Conservation (phyloP, 2,888 invertebrate species). For the Dynastes maya region DNA sequence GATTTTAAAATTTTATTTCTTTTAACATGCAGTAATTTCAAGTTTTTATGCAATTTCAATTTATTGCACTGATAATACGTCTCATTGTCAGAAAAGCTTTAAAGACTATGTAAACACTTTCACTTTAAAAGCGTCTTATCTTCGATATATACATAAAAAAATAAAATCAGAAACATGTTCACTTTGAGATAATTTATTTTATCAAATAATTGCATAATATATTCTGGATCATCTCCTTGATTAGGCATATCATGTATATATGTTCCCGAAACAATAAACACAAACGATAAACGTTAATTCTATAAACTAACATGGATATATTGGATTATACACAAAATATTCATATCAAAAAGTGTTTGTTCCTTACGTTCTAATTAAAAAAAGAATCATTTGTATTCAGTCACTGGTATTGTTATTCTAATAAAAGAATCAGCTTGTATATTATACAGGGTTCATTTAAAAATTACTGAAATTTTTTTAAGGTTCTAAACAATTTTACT, state of each 20-base stretch:
- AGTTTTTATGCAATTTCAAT: too few species aligned
- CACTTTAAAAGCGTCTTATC: too few species aligned
- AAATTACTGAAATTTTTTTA: too few species aligned
- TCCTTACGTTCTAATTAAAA: conserved; percentile 8
- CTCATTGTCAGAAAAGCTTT: too few species aligned
- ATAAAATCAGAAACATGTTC: conserved; percentile 8
- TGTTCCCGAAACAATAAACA: not conserved
- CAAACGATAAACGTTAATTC: not conserved
- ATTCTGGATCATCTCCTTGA: not conserved
- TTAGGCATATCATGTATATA: not conserved
- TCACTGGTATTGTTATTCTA: conserved; percentile 3
- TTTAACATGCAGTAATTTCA: too few species aligned
- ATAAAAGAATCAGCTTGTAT: too few species aligned
- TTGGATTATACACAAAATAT: conserved; percentile 7
- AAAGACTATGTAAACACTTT: too few species aligned
- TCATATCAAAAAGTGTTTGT: conserved; percentile 1
- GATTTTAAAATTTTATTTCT: too few species aligned
- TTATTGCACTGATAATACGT: too few species aligned
- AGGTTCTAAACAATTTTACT: too few species aligned
- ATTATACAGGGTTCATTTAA: too few species aligned
- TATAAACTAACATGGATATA: conserved; percentile 1
- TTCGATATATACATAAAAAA: not conserved
- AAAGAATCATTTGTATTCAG: not conserved
- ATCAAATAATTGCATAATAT: not conserved
- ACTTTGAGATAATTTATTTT: conserved; percentile 1